Evolutionary conservation across 2,113 vertebrate species (phyloP).

Genomic region (Prionailurus bengalensis): DNA sequence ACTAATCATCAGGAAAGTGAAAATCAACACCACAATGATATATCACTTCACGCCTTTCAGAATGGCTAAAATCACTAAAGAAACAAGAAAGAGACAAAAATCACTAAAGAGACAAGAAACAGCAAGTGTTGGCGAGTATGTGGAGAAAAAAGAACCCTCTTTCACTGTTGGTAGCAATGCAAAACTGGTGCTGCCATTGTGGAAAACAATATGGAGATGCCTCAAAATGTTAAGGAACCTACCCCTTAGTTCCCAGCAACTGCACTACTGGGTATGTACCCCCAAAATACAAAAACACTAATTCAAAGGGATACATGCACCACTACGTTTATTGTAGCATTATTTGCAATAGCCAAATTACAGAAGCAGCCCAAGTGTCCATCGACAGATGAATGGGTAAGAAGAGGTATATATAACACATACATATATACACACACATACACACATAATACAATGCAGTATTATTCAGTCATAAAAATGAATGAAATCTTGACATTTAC

Average conservation of each 20-base stretch:
- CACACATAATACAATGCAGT: not conserved
- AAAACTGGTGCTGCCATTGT: not conserved
- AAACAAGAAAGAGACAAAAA: not conserved
- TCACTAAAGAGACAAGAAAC: not conserved
- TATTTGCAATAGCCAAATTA: not conserved
- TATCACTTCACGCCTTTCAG: not conserved
- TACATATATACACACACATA: no score
- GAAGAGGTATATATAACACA: not conserved
- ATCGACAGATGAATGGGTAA: not conserved
- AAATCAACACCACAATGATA: not conserved
- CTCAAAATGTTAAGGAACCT: not conserved
- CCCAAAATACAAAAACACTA: not conserved
- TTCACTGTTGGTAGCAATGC: not conserved
- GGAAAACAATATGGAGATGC: not conserved
- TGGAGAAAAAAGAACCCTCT: not conserved
- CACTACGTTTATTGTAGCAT: not conserved
- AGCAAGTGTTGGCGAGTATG: not conserved
- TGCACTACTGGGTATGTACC: not conserved
- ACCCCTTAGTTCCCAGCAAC: not conserved
- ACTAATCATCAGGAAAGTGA: not conserved
- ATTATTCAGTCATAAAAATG: not conserved
- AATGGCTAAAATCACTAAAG: not conserved
- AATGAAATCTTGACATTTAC: not conserved
- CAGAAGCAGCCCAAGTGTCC: not conserved
- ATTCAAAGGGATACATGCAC: not conserved